phyloP scores from a whole-genome alignment of 2,113 vertebrate genomes.

The Malurus melanocephalus region DNA sequence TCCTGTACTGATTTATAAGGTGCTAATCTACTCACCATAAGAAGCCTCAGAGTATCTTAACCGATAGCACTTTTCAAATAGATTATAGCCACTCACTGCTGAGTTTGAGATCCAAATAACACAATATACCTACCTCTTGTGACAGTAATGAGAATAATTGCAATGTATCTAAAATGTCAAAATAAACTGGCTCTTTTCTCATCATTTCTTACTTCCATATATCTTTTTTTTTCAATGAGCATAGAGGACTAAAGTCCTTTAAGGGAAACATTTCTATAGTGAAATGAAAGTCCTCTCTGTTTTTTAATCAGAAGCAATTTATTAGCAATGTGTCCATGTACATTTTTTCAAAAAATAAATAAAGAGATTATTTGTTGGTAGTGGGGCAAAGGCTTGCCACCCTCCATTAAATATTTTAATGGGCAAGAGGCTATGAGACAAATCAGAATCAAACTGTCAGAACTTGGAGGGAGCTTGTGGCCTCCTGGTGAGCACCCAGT shows the following conservation, averaged over 20 bases:
- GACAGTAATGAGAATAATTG: background rate
- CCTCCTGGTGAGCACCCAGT: background rate
- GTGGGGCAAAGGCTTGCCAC: background rate
- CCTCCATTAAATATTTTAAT: background rate
- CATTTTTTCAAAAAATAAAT: background rate
- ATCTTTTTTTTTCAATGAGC: background rate
- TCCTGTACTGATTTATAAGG: slow-evolving; percentile 21
- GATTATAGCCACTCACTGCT: background rate
- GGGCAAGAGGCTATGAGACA: background rate
- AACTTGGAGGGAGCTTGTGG: background rate
- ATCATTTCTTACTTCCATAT: rapidly evolving
- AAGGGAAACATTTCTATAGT: background rate
- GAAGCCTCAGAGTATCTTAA: background rate
- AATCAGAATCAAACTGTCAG: background rate
- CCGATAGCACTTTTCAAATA: background rate
- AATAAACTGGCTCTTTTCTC: background rate
- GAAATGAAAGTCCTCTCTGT: background rate
- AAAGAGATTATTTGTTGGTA: background rate
- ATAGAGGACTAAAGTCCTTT: background rate
- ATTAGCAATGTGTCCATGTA: rapidly evolving
- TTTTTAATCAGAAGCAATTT: background rate
- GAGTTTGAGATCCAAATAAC: background rate
- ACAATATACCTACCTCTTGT: background rate
- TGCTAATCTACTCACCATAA: slow-evolving; percentile 24
- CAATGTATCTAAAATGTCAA: background rate